phyloP scores from a whole-genome alignment of 2,113 vertebrate species.

The Syngnathus typhle region DNA sequence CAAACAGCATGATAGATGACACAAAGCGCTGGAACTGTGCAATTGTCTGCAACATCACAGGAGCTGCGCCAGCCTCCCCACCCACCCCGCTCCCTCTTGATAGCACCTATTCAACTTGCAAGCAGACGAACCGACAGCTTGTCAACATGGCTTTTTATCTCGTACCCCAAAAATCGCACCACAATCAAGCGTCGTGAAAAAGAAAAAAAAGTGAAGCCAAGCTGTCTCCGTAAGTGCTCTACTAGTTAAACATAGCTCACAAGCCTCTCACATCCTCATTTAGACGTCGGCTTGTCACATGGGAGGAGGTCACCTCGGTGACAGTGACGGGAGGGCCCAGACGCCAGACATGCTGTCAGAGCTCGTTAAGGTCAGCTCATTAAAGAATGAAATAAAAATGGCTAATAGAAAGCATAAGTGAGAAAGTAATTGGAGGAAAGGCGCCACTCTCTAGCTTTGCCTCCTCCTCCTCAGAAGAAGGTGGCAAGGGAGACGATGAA shows the following conservation, averaged over 20 bases:
- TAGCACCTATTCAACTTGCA: slow-evolving; percentile 56
- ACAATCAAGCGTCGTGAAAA: slow-evolving; percentile 34
- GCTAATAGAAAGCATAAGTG: slow-evolving; percentile 40
- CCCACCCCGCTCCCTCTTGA: not conserved
- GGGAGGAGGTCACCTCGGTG: slow-evolving; percentile 59
- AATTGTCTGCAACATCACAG: slow-evolving; percentile 60
- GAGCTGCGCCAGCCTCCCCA: slow-evolving; percentile 13
- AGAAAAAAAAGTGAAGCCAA: slow-evolving; percentile 32
- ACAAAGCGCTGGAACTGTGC: slow-evolving; percentile 43
- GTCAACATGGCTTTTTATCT: slow-evolving; percentile 55
- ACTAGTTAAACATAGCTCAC: slow-evolving; percentile 67
- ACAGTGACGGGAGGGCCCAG: slow-evolving; percentile 61
- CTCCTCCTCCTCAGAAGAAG: slow-evolving; percentile 26
- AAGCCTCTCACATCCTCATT: slow-evolving; percentile 64
- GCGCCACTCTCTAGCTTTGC: not conserved
- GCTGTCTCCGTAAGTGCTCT: slow-evolving; percentile 52
- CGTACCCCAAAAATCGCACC: slow-evolving; percentile 37
- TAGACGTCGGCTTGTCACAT: slow-evolving; percentile 58
- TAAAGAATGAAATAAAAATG: slow-evolving; percentile 60
- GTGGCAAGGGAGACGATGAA: slow-evolving; percentile 36
- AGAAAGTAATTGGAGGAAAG: slow-evolving; percentile 25
- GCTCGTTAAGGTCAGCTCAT: slow-evolving; percentile 67
- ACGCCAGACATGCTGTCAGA: slow-evolving; percentile 60
- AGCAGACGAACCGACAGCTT: slow-evolving; percentile 49
- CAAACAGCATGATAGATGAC: slow-evolving; percentile 51